A percentile compares a stretch with the other conserved stretches of the same genome.
These are phyloP conservation scores for Vannuccia rotundouncinata DNA, from an alignment of 2,888 invertebrate species.

Conservation along the genomic window DNA sequence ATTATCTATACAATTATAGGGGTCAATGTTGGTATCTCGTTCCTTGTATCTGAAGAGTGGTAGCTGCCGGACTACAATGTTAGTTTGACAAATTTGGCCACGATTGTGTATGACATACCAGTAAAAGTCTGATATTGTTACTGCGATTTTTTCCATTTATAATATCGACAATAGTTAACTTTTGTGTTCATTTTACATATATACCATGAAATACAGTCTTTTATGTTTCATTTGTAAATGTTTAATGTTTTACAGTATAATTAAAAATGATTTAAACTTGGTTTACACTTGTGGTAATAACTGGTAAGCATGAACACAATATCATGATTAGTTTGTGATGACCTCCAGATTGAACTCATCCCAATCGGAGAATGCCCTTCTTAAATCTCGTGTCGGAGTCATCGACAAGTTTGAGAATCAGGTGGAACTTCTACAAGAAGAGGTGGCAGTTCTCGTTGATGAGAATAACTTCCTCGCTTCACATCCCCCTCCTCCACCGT, in stretches of 20 bases:
- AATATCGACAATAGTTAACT: too few species aligned
- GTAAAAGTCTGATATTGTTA: too few species aligned
- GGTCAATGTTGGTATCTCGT: neutral
- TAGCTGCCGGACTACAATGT: too few species aligned
- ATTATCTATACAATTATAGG: too few species aligned
- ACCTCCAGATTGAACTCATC: conserved; percentile 47
- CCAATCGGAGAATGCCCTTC: conserved; percentile 48
- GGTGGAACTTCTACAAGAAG: conserved; percentile 51
- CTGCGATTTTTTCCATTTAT: too few species aligned
- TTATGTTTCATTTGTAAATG: conserved; percentile 35
- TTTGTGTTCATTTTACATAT: too few species aligned
- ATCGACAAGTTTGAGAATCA: conserved; percentile 52
- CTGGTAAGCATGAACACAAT: too few species aligned
- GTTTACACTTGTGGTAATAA: neutral
- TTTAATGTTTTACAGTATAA: conserved; percentile 27
- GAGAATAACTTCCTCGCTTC: conserved; percentile 38
- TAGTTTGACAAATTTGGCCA: too few species aligned
- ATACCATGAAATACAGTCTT: conserved; percentile 33
- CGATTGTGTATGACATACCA: too few species aligned
- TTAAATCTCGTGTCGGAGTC: conserved; percentile 48
- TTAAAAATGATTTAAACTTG: neutral
- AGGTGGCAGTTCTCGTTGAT: conserved; percentile 49
- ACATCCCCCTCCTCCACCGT: neutral
- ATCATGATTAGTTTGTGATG: neutral
- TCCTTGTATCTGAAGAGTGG: too few species aligned